Evolutionary conservation across 2,797 vertebrate genomes (phyloP).

Genomic region (Taeniopygia guttata): DNA sequence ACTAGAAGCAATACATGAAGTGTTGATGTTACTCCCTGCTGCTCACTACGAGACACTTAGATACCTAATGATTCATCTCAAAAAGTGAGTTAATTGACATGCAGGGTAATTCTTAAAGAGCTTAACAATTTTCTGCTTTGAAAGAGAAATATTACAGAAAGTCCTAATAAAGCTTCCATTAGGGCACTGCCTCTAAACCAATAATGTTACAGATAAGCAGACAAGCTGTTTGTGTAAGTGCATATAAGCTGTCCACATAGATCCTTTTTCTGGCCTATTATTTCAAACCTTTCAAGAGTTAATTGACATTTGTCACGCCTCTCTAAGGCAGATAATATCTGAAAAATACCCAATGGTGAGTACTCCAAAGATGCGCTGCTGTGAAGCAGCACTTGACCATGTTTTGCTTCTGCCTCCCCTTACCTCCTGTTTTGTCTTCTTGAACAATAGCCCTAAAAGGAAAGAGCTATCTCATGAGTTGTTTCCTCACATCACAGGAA

Average conservation of each 20-base stretch:
- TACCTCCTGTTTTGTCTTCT: not conserved
- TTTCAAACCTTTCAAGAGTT: not conserved
- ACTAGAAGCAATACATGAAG: constrained; percentile 93
- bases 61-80: constrained; percentile 84
- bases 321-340: not conserved
- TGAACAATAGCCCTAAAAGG: not conserved
- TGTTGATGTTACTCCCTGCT: constrained; percentile 90
- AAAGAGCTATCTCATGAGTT: not conserved
- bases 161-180: not conserved
- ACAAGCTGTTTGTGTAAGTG: not conserved
- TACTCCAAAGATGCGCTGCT: not conserved
- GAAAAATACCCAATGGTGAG: not conserved
- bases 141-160: not conserved
- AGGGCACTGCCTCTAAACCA: not conserved
- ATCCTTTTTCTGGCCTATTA: not conserved
- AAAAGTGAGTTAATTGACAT: constrained; percentile 76
- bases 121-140: constrained; percentile 30
- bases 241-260: not conserved
- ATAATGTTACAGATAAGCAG: not conserved
- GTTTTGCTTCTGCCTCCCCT: not conserved
- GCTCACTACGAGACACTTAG: constrained; percentile 96
- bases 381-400: not conserved
- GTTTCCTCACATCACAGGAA: constrained; percentile 5
- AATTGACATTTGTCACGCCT: not conserved
- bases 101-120: not conserved